phyloP scores from a whole-genome alignment of 2,797 vertebrate genomes.

The Ptychobarbus kaznakovi region DNA sequence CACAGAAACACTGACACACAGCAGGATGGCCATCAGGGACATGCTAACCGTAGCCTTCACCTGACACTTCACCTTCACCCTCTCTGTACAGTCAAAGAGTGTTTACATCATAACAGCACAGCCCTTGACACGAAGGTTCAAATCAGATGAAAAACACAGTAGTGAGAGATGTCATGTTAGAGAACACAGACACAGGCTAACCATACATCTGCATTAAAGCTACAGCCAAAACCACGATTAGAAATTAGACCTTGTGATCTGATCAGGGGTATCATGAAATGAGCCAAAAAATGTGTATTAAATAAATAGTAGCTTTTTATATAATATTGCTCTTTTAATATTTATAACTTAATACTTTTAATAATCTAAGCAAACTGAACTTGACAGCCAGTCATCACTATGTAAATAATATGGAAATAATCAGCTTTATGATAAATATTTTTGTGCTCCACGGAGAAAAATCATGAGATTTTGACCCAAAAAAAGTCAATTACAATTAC shows the following conservation, averaged over 20 bases:
- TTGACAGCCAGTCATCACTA: neutral
- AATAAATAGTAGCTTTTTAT: neutral
- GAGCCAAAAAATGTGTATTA: neutral
- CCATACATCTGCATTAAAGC: neutral
- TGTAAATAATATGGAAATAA: neutral
- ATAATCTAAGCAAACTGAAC: neutral
- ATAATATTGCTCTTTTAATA: neutral
- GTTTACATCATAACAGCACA: slow-evolving; percentile 16
- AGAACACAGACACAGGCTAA: neutral
- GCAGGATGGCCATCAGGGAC: slow-evolving; percentile 29
- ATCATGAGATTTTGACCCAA: neutral
- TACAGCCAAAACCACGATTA: neutral
- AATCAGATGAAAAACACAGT: neutral
- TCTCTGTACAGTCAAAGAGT: neutral
- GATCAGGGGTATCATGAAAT: neutral
- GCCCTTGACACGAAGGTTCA: neutral
- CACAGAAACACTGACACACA: slow-evolving; percentile 34
- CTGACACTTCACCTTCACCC: neutral
- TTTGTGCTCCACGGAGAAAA: neutral
- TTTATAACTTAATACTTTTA: neutral
- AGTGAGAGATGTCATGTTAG: neutral
- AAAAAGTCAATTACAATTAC: neutral
- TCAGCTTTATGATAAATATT: neutral
- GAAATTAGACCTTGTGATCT: neutral
- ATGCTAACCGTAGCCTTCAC: slow-evolving; percentile 34